These are phyloP conservation scores for Coreoperca whiteheadi DNA, from an alignment of 2,113 vertebrate genomes.

Conservation along the genomic window DNA sequence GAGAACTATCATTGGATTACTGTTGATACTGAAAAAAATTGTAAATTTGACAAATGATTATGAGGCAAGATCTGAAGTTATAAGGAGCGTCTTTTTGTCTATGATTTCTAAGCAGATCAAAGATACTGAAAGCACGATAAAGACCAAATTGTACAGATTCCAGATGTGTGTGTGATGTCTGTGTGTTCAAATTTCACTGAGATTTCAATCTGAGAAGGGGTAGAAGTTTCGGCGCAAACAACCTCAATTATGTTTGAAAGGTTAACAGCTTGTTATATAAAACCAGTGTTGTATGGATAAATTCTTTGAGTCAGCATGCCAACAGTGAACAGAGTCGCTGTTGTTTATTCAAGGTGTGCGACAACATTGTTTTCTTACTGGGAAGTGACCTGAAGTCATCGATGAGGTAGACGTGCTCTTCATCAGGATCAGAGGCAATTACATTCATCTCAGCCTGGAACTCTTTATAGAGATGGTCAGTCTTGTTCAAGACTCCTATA, in stretches of 20 bases:
- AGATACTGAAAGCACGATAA: not conserved
- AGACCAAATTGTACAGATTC: not conserved
- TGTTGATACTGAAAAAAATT: not conserved
- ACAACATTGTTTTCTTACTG: conserved; percentile 79
- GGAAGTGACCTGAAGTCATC: conserved; percentile 87
- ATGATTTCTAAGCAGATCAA: not conserved
- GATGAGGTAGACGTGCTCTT: conserved; percentile 86
- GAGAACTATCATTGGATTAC: not conserved
- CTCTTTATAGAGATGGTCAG: conserved; percentile 78
- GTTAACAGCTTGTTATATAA: not conserved
- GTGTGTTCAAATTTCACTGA: too few relatives aligned
- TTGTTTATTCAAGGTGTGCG: not conserved
- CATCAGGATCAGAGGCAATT: conserved; percentile 87
- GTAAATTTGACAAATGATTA: not conserved
- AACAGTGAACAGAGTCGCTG: not conserved
- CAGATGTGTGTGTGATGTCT: not conserved
- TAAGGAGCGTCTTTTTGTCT: not conserved
- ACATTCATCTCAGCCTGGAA: conserved; percentile 86
- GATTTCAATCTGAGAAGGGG: not conserved
- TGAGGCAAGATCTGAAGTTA: not conserved
- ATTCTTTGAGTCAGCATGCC: not conserved
- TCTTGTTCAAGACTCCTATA: conserved; percentile 85
- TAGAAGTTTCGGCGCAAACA: not conserved
- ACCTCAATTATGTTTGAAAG: not conserved
- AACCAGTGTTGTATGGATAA: not conserved